Evolutionary conservation across 2,797 vertebrate genomes (phyloP).

Genomic region (Rhynchotus rufescens): DNA sequence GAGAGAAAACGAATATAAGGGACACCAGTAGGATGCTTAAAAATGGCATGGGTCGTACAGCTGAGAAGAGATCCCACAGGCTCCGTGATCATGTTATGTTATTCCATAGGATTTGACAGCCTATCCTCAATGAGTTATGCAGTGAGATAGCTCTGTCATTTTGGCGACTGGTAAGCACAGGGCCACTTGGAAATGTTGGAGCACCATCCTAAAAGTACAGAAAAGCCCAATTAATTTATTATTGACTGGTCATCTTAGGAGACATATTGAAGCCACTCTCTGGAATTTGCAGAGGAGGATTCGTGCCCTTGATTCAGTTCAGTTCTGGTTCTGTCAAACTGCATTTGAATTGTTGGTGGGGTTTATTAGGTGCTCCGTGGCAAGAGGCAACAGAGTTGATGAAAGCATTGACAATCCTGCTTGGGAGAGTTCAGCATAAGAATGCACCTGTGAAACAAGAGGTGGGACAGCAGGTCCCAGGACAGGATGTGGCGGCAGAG

Average conservation of each 20-base stretch:
- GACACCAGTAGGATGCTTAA: not conserved
- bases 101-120: not conserved
- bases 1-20: fast-evolving
- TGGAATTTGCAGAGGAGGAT: not conserved
- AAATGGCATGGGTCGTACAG: not conserved
- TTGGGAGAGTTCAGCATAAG: not conserved
- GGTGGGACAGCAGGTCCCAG: not conserved
- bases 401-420: slow-evolving; percentile 45
- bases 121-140: not conserved
- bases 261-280: not conserved
- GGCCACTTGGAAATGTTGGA: not conserved
- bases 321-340: not conserved
- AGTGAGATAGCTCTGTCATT: not conserved
- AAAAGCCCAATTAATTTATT: not conserved
- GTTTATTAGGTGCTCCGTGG: not conserved
- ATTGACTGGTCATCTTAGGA: not conserved
- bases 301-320: not conserved
- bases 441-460: not conserved
- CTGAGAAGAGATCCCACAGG: not conserved
- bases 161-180: not conserved
- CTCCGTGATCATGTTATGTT: fast-evolving
- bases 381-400: slow-evolving; percentile 55
- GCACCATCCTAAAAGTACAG: not conserved
- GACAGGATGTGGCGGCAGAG: not conserved
- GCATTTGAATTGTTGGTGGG: not conserved